Conservation (phyloP, 2,113 vertebrate species). For the Sakesphorus luctuosus region DNA sequence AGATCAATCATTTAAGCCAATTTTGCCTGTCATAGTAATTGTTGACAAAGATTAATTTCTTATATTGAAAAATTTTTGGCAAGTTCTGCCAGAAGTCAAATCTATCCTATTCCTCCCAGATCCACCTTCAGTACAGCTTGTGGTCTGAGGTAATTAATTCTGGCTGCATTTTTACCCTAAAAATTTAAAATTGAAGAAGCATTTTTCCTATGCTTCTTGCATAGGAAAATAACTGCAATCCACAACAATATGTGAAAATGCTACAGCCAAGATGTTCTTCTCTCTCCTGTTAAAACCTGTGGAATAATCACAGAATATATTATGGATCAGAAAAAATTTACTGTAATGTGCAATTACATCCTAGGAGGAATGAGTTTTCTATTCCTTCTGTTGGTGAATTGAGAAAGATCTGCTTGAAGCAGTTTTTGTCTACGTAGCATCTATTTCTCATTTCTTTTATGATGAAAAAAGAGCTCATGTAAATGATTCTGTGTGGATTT, state of each 20-base stretch:
- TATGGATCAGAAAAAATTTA: neutral
- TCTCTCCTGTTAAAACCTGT: neutral
- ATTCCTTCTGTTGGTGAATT: neutral
- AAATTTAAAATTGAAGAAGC: neutral
- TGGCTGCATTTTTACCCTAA: neutral
- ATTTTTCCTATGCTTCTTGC: neutral
- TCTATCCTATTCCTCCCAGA: neutral
- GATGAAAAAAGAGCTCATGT: neutral
- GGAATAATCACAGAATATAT: neutral
- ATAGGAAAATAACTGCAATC: neutral
- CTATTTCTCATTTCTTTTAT: neutral
- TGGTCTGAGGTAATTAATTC: neutral
- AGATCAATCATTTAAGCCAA: conserved; percentile 54
- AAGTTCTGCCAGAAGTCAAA: neutral
- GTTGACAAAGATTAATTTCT: conserved; percentile 42
- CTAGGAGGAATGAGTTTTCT: neutral
- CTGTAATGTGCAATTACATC: neutral
- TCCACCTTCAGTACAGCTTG: neutral
- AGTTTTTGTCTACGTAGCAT: neutral
- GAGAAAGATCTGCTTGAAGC: neutral
- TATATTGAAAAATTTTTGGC: neutral
- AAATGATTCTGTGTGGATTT: neutral
- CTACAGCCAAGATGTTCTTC: neutral
- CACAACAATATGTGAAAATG: neutral
- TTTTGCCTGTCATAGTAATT: conserved; percentile 38